Percentiles rank a stretch among this genome's conserved stretches.
phyloP scores from a whole-genome alignment of 2,888 invertebrate species.

The Melipona beecheii region DNA sequence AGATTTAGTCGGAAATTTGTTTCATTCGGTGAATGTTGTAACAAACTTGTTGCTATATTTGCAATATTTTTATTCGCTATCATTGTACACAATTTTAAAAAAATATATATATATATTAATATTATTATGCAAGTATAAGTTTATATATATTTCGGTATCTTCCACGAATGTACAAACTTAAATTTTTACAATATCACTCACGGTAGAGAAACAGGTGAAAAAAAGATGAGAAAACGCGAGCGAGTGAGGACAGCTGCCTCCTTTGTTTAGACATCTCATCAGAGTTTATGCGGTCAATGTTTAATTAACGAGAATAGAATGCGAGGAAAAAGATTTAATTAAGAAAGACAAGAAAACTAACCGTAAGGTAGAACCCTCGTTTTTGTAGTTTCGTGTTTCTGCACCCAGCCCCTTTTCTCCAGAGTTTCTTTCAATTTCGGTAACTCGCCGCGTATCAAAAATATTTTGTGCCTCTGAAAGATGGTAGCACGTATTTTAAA shows the following conservation, averaged over 20 bases:
- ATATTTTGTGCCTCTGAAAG: conserved; percentile 77
- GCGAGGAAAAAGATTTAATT: conserved; percentile 30
- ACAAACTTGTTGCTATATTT: no score
- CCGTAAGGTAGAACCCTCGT: conserved; percentile 79
- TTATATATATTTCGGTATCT: no score
- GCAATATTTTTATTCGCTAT: no score
- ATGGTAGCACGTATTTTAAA: background rate
- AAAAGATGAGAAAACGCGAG: background rate
- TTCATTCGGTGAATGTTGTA: no score
- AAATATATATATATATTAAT: no score
- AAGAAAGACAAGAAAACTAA: conserved; percentile 51
- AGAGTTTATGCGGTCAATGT: conserved; percentile 2
- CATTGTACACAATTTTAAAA: no score
- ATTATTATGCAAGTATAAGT: no score
- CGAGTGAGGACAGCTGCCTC: no score
- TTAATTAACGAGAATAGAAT: conserved; percentile 29
- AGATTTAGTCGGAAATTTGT: no score
- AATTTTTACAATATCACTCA: no score
- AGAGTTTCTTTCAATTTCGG: conserved; percentile 78
- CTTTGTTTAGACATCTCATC: background rate
- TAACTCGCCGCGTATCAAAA: conserved; percentile 79
- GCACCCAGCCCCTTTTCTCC: conserved; percentile 79
- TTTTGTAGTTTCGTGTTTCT: conserved; percentile 79
- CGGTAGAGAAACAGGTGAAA: no score
- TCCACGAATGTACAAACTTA: no score